Conservation (phyloP, 2,888 invertebrate species). For the Anthrax anthrax region DNA sequence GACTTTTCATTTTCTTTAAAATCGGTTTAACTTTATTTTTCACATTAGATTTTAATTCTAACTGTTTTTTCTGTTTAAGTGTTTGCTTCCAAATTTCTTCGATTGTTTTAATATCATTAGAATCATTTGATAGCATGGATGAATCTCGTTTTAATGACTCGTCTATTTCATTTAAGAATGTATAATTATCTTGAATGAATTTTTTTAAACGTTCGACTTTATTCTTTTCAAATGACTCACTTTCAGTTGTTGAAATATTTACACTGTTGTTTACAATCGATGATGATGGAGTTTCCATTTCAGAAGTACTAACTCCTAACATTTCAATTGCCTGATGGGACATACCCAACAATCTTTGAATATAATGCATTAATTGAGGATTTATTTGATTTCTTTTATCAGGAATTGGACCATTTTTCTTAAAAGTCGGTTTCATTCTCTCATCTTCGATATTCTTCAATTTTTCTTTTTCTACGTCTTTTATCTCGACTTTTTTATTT, state of each 20-base stretch:
- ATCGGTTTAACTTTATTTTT: constrained; percentile 4
- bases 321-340: constrained; percentile 36
- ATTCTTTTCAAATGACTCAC: constrained; percentile 12
- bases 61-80: constrained; percentile 9
- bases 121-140: constrained; percentile 14
- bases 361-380: constrained; percentile 33
- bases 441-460: background rate
- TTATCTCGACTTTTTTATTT: background rate
- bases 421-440: background rate
- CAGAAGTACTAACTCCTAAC: constrained; percentile 35
- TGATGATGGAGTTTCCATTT: constrained; percentile 35
- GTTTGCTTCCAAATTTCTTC: constrained; percentile 24
- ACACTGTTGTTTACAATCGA: constrained; percentile 34
- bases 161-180: constrained; percentile 27
- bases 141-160: constrained; percentile 17
- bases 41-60: background rate
- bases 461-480: background rate
- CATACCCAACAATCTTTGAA: constrained; percentile 39
- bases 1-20: constrained; percentile 1
- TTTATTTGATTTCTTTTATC: constrained; percentile 17
- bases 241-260: constrained; percentile 22
- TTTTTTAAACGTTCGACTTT: constrained; percentile 22
- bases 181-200: constrained; percentile 29
- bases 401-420: background rate
- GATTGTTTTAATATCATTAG: constrained; percentile 14